Evolutionary conservation across 1,140 invertebrate genomes (phyloP), one percentile per base, ranked within the genome.

Genomic region (Papilio dardanus): DNA sequence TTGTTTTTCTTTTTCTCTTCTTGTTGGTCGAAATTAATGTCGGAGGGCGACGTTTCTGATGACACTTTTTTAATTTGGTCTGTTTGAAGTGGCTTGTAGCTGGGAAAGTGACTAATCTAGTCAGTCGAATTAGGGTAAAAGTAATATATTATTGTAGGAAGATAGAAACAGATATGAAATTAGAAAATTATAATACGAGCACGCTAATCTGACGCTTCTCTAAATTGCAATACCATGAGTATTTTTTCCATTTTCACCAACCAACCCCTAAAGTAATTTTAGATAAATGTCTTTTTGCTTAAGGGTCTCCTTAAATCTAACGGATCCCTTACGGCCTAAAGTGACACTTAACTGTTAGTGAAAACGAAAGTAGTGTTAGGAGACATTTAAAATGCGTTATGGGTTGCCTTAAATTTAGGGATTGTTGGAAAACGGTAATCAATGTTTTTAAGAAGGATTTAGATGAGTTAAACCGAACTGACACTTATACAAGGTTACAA

Each of bases 1-100:
- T 88, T 83, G 76, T 85, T 87, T 81, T 87, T 89, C 84, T 83
- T 84, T 86, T 78, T 78, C 83, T 82, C 71, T 79, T 81, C 79
- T 86, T 84, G 74, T 81, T 81, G 79, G 68, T 37, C 31, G 10
- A 24, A 40, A 54, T 81, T 71, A 84, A 81, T 81, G 79, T n/a
- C 50, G 54, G 65, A 74, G 75, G 79, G 69, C 78, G 77, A 76
- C 83, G 74, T 78, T 81, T 82, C 74, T 46, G 69, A 54, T 21
- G 42, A 75, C 67, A 69, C 74, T 79, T 66, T 66, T 76, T 76
- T 76, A 58, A 28, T 42, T 76, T 76, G 42, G 69, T 58, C 21
- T 62, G 24, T 62, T 62, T 28, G 54, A 14, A 62, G 12, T 46
- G 5, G 42, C 12, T 12, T 54, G 7, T 16, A 14, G 16, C 21